Conservation (phyloP, 1,140 invertebrate genomes). For the Temnothorax longispinosus region DNA sequence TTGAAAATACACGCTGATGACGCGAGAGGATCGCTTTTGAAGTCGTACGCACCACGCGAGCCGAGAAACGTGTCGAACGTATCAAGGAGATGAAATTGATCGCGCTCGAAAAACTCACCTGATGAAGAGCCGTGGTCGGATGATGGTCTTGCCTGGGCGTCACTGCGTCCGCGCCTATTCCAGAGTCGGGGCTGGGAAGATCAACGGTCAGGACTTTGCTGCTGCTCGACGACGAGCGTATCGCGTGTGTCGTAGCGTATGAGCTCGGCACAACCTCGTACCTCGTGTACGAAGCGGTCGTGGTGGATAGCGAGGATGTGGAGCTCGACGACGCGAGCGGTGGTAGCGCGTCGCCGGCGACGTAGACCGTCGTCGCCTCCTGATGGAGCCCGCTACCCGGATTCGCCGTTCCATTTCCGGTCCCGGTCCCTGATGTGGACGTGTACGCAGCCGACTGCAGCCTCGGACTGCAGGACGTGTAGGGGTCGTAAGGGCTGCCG, state of each 20-base stretch:
- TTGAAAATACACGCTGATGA: background rate
- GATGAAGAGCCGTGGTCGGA: slow-evolving; percentile 88
- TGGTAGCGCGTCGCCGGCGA: slow-evolving; percentile 81
- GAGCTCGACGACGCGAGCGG: slow-evolving; percentile 84
- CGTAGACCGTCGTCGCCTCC: slow-evolving; percentile 82
- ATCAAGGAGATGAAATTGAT: background rate
- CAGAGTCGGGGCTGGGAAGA: slow-evolving; percentile 96
- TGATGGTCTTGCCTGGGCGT: slow-evolving; percentile 94
- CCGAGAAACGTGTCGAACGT: no score
- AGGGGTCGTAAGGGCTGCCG: slow-evolving; percentile 85
- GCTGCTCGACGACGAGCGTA: slow-evolving; percentile 85
- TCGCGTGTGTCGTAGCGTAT: slow-evolving; percentile 83
- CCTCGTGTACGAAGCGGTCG: slow-evolving; percentile 83
- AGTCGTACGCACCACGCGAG: background rate
- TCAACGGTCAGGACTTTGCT: slow-evolving; percentile 94
- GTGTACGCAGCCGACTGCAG: slow-evolving; percentile 85
- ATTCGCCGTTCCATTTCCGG: slow-evolving; percentile 80
- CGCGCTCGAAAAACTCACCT: slow-evolving; percentile 88
- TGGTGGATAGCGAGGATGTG: slow-evolving; percentile 81
- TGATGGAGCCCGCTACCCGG: slow-evolving; percentile 82
- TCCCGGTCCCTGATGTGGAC: slow-evolving; percentile 83
- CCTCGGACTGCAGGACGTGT: slow-evolving; percentile 85
- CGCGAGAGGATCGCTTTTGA: background rate
- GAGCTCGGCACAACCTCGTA: slow-evolving; percentile 84
- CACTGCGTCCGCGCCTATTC: slow-evolving; percentile 95